Conservation (phyloP, 2,113 vertebrate species). For the Cyanoramphus novaezelandiae region DNA sequence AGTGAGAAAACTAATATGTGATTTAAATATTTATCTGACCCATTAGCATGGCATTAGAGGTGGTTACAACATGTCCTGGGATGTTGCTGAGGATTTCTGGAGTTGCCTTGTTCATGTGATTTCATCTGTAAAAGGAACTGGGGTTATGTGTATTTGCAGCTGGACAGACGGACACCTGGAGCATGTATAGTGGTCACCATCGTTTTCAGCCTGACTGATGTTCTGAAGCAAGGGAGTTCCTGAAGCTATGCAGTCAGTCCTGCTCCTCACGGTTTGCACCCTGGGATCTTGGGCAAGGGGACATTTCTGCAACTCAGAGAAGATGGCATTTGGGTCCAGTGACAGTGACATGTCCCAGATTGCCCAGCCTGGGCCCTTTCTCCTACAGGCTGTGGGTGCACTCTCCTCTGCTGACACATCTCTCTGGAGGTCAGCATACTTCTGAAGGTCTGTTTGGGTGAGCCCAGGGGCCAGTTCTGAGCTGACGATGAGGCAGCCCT, state of each 20-base stretch:
- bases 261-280: not conserved
- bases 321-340: not conserved
- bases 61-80: not conserved
- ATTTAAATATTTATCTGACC: not conserved
- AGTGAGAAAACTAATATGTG: not conserved
- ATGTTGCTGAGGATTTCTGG: not conserved
- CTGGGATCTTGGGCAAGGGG: not conserved
- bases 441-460: not conserved
- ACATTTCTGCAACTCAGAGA: not conserved
- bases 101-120: not conserved
- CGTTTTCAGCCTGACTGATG: rapidly evolving
- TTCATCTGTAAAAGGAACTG: not conserved
- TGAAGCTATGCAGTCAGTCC: not conserved
- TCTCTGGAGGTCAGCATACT: not conserved
- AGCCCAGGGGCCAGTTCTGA: not conserved
- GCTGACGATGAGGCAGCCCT: not conserved
- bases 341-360: not conserved
- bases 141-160: not conserved
- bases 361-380: not conserved
- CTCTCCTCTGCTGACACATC: not conserved
- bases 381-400: not conserved
- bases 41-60: not conserved
- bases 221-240: not conserved
- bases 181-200: not conserved
- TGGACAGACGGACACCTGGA: not conserved